Conservation (phyloP, 2,797 vertebrate species). For the Coranthus polyacanthus region DNA sequence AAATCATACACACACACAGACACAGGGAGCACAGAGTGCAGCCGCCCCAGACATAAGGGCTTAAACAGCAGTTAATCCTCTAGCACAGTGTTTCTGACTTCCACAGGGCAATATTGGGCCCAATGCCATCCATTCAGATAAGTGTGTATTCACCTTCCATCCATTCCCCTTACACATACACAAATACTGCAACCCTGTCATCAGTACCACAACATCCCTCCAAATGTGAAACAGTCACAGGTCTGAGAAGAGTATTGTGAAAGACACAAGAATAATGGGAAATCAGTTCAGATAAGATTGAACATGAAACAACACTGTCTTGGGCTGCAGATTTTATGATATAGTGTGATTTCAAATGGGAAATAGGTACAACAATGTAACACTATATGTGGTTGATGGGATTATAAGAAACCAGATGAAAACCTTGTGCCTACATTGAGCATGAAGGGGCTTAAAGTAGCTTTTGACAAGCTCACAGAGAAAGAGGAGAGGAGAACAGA, state of each 20-base stretch:
- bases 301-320: not conserved
- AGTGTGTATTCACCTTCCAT: constrained; percentile 58
- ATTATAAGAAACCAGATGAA: constrained; percentile 41
- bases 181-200: constrained; percentile 25
- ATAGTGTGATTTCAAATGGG: not conserved
- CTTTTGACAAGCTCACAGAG: constrained; percentile 50
- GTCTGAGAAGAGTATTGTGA: constrained; percentile 47
- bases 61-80: constrained; percentile 78
- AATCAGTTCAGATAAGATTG: not conserved
- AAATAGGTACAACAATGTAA: constrained; percentile 17
- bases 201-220: constrained; percentile 23
- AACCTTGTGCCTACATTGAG: constrained; percentile 33
- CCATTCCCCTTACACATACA: constrained; percentile 26
- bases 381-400: constrained; percentile 25
- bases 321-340: constrained; percentile 18
- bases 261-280: constrained; percentile 25
- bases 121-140: constrained; percentile 64
- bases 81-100: constrained; percentile 70
- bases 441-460: constrained; percentile 45
- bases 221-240: constrained; percentile 28
- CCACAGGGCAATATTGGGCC: constrained; percentile 63
- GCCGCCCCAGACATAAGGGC: constrained; percentile 62
- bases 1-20: constrained; percentile 20
- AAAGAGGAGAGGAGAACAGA: constrained; percentile 27
- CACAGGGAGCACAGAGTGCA: constrained; percentile 56